phyloP scores from a whole-genome alignment of 2,888 invertebrate species.

The Macaria liturata region DNA sequence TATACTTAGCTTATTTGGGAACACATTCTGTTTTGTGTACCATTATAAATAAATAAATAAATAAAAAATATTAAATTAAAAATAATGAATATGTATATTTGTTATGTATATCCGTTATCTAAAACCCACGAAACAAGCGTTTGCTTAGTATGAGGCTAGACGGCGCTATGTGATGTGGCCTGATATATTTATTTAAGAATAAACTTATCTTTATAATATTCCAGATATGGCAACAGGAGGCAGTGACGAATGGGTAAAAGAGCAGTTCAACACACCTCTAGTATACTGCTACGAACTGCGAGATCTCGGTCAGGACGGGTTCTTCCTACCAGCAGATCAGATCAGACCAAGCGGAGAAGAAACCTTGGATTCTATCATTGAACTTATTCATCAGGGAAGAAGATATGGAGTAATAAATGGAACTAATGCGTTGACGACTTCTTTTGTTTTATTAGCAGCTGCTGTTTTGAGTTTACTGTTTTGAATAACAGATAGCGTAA shows the following conservation, averaged over 20 bases:
- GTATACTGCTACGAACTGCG: slow-evolving; percentile 75
- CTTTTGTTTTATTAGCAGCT: not conserved
- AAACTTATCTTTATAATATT: not conserved
- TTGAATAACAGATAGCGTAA: too few species aligned
- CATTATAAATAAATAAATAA: too few species aligned
- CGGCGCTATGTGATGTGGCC: too few species aligned
- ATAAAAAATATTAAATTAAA: too few species aligned
- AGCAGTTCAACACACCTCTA: slow-evolving; percentile 51
- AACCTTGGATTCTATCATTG: slow-evolving; percentile 76
- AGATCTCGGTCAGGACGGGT: slow-evolving; percentile 83
- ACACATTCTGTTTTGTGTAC: too few species aligned
- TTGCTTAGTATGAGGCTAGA: too few species aligned
- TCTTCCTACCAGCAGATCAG: slow-evolving; percentile 82
- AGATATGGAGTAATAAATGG: slow-evolving; percentile 49
- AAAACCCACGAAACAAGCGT: too few species aligned
- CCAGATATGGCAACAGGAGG: slow-evolving; percentile 43
- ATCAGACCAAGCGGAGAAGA: slow-evolving; percentile 81
- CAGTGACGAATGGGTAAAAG: slow-evolving; percentile 66
- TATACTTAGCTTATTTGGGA: too few species aligned
- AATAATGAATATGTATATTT: too few species aligned
- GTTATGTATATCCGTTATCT: too few species aligned
- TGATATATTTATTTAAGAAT: too few species aligned
- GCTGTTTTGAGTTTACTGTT: too few species aligned
- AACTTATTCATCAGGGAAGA: slow-evolving; percentile 58
- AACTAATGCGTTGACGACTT: slow-evolving; percentile 13